phyloP scores from a whole-genome alignment of 2,888 invertebrate species.

The Clunio marinus region DNA sequence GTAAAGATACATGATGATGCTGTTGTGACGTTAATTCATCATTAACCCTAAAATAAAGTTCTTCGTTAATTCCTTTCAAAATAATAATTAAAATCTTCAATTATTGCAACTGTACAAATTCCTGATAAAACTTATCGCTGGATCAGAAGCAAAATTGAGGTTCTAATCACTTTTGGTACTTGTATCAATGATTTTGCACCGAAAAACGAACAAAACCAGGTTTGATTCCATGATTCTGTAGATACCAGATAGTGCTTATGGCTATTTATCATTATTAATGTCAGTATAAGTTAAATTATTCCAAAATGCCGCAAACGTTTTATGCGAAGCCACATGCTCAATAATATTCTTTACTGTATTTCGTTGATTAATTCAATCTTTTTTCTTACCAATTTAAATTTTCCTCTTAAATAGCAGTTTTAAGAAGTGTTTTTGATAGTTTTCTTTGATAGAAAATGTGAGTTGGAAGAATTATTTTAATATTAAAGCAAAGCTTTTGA shows the following conservation, averaged over 20 bases:
- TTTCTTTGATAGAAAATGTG: no score
- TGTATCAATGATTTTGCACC: slow-evolving; percentile 40
- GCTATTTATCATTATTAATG: no score
- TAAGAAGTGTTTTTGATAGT: no score
- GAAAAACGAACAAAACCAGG: slow-evolving; percentile 46
- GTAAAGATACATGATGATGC: slow-evolving; percentile 91
- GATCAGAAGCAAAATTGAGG: slow-evolving; percentile 34
- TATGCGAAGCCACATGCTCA: no score
- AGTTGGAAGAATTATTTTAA: no score
- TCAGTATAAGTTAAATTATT: no score
- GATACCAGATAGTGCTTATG: slow-evolving; percentile 45
- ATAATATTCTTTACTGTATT: no score
- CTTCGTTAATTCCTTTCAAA: background rate
- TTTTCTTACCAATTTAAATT: no score
- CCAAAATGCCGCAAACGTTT: no score
- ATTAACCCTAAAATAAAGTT: background rate
- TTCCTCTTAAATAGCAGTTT: no score
- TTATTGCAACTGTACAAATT: slow-evolving; percentile 24
- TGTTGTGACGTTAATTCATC: background rate
- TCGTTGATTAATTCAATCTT: no score
- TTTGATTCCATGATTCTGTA: slow-evolving; percentile 48
- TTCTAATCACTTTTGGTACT: slow-evolving; percentile 21
- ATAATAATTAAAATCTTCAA: background rate
- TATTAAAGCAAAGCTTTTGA: no score
- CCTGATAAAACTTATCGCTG: background rate